phyloP scores from a whole-genome alignment of 2,888 invertebrate species.

The Pocota personata region DNA sequence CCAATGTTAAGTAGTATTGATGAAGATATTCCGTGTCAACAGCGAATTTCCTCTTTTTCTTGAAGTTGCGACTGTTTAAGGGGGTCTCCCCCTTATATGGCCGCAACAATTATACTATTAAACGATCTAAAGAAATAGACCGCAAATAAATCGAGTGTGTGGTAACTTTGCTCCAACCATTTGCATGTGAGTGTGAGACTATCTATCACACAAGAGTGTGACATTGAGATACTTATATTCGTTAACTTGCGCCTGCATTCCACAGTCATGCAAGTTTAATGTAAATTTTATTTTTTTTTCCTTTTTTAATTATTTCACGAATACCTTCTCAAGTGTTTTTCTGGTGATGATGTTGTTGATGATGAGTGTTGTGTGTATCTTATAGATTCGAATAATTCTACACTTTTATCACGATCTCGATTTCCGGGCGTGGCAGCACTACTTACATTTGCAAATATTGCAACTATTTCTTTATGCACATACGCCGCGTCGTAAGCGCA shows the following conservation, averaged over 20 bases:
- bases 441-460: slow-evolving; percentile 47
- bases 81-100: background rate
- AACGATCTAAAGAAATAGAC: slow-evolving; percentile 70
- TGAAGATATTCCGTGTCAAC: slow-evolving; percentile 70
- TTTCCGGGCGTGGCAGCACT: slow-evolving; percentile 66
- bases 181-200: slow-evolving; percentile 4
- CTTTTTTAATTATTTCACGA: slow-evolving; percentile 50
- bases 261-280: slow-evolving; percentile 54
- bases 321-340: slow-evolving; percentile 45
- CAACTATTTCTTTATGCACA: slow-evolving; percentile 40
- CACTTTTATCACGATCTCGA: slow-evolving; percentile 69
- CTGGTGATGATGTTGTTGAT: slow-evolving; percentile 26
- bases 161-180: slow-evolving; percentile 35
- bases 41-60: slow-evolving; percentile 42
- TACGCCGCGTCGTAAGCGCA: background rate
- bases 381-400: slow-evolving; percentile 60
- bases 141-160: slow-evolving; percentile 50
- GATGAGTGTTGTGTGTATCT: slow-evolving; percentile 41
- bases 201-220: slow-evolving; percentile 45
- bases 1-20: slow-evolving; percentile 62
- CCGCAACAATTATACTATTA: slow-evolving; percentile 67
- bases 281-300: slow-evolving; percentile 48
- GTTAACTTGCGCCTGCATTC: slow-evolving; percentile 55
- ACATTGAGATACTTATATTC: slow-evolving; percentile 66
- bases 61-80: background rate